Conservation (phyloP, 2,113 vertebrate species). For the Monarcha castaneiventris region DNA sequence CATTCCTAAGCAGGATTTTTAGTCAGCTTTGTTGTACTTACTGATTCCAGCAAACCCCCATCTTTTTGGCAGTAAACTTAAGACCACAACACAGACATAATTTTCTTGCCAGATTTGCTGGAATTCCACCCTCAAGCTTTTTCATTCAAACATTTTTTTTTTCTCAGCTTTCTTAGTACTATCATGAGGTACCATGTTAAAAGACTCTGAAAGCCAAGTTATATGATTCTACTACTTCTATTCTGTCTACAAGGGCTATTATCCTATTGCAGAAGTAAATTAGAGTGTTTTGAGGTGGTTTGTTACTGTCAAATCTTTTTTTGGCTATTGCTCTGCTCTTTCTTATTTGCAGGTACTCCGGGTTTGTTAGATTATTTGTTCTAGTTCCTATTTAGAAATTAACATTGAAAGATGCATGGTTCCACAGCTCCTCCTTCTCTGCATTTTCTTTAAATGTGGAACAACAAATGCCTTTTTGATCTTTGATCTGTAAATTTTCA, state of each 20-base stretch:
- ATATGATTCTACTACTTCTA: neutral
- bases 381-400: neutral
- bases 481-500: neutral
- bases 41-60: neutral
- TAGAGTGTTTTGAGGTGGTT: neutral
- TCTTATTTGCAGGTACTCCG: neutral
- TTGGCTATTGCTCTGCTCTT: neutral
- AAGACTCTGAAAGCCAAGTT: neutral
- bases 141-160: neutral
- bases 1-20: neutral
- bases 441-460: neutral
- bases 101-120: neutral
- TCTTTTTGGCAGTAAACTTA: neutral
- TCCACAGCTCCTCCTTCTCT: neutral
- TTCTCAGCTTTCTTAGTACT: neutral
- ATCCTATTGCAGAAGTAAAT: neutral
- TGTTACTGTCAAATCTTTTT: neutral
- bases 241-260: neutral
- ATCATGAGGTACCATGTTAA: neutral
- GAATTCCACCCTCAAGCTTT: neutral
- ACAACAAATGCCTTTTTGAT: neutral
- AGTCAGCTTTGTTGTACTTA: neutral
- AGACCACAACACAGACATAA: neutral
- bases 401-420: neutral
- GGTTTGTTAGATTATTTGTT: neutral